phyloP scores from a whole-genome alignment of 2,888 invertebrate genomes.

The Dryobotodes eremita region DNA sequence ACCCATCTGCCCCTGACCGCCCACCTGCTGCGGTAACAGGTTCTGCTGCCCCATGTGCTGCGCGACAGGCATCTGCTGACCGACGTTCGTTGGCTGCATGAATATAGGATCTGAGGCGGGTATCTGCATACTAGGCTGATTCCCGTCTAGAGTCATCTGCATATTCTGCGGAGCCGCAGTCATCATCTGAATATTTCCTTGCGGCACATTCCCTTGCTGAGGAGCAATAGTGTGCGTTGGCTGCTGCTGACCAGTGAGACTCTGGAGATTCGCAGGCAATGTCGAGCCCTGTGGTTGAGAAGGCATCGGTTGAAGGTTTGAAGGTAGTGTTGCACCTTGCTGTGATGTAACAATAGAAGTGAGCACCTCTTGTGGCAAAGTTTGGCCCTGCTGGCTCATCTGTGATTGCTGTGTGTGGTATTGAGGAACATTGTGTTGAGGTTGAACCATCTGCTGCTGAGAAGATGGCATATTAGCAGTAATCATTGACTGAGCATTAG shows the following conservation, averaged over 20 bases:
- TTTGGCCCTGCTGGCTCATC: constrained; percentile 88
- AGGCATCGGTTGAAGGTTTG: constrained; percentile 86
- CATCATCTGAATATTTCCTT: constrained; percentile 91
- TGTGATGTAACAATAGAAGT: constrained; percentile 88
- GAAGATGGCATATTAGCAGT: constrained; percentile 86
- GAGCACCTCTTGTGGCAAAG: constrained; percentile 88
- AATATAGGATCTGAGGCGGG: constrained; percentile 89
- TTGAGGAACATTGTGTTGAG: constrained; percentile 88
- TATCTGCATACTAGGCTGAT: constrained; percentile 90
- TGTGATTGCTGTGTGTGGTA: constrained; percentile 89
- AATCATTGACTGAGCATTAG: constrained; percentile 87
- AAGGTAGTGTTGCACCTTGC: constrained; percentile 87
- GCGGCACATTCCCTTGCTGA: constrained; percentile 90
- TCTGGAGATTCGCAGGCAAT: constrained; percentile 91
- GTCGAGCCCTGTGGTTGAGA: constrained; percentile 91
- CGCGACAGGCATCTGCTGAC: constrained; percentile 85
- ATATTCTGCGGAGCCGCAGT: constrained; percentile 89
- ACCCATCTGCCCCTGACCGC: constrained; percentile 86
- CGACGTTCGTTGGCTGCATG: constrained; percentile 87
- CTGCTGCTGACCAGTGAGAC: constrained; percentile 88
- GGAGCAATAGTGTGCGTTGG: constrained; percentile 85
- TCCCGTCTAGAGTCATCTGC: constrained; percentile 90
- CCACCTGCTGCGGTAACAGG: constrained; percentile 86
- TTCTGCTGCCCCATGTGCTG: constrained; percentile 88
- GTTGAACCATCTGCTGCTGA: constrained; percentile 88